Percentiles rank a stretch among this genome's conserved stretches.
These are phyloP conservation scores for Heliothis subflexa DNA, from an alignment of 1,140 invertebrate species.

Conservation along the genomic window DNA sequence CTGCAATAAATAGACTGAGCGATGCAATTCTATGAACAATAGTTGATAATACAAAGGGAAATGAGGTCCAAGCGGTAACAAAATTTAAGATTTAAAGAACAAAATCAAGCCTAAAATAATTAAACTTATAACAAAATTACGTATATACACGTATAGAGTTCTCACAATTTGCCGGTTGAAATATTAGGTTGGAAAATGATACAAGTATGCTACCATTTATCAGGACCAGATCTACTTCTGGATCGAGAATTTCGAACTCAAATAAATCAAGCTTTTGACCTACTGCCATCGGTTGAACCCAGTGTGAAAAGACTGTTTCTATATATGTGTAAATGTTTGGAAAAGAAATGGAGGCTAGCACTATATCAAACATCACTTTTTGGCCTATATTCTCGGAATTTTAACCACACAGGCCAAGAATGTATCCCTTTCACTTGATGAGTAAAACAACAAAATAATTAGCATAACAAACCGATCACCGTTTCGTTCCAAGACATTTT, in stretches of 20 bases:
- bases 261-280: not conserved
- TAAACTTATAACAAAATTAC: not conserved
- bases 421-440: not conserved
- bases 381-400: not conserved
- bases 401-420: conserved; percentile 1
- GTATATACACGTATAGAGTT: not conserved
- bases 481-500: conserved; percentile 15
- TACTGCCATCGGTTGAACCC: not conserved
- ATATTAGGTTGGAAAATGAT: not conserved
- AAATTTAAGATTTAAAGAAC: not conserved
- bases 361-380: not conserved
- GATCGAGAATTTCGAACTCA: not conserved
- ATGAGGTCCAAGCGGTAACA: conserved; percentile 2
- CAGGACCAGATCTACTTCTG: not conserved
- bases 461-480: conserved; percentile 32
- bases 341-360: no score
- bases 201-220: not conserved
- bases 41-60: not conserved
- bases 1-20: not conserved
- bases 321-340: no score
- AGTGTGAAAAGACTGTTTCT: no score
- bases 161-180: not conserved
- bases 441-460: conserved; percentile 37
- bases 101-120: conserved; percentile 3
- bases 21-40: not conserved